Base-by-base conservation (phyloP, 2,113 vertebrate genomes). In the Lamprologus sp. region DNA sequence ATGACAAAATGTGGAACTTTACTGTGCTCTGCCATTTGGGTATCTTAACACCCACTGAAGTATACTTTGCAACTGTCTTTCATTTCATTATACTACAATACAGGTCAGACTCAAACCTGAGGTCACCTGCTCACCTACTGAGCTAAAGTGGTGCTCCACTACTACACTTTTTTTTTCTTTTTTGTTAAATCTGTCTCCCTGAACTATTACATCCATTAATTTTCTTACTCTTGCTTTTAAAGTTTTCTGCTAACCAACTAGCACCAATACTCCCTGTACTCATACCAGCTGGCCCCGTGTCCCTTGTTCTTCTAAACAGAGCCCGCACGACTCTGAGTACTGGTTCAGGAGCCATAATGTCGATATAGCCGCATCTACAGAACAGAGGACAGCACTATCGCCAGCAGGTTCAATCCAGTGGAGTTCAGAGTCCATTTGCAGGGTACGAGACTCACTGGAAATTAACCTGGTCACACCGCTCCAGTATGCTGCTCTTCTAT, bases 151-250 rank as follows among this genome's bases (percentile, higher is more conserved):
- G 33, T 65, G 60, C 33, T 37, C 19, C 33, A 65, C 33, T 37
- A 21, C 19, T 37, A 37, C 4, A 13, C 19, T 13, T 21, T 7
- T 63, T 23, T n/a, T 60, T 17, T 15, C 15, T 19, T 28, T 37
- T 37, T 37, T 37, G 42, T 47, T 47, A 45, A 28, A 47, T 75
- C 68, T 0, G 0, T 75, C 23, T 47, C 23, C 23, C 14, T 7
- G 23, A 75, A 15, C 14, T 11, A 45, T 45, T 26, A 19, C 2
- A 47, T 47, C 23, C 21, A 47, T 47, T 75, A 5, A 75, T 28
- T 75, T 47, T 28, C 40, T 75, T 28, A 2, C 23, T 47, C 14
- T 73, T 73, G 35, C 15, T 73, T 28, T 47, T 7, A 73, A 26
- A 17, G 40, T 73, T 73, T 26, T 0, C 14, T 11, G 68, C 4